phyloP scores from a whole-genome alignment of 1,140 invertebrate species.

The Cylas formicarius region DNA sequence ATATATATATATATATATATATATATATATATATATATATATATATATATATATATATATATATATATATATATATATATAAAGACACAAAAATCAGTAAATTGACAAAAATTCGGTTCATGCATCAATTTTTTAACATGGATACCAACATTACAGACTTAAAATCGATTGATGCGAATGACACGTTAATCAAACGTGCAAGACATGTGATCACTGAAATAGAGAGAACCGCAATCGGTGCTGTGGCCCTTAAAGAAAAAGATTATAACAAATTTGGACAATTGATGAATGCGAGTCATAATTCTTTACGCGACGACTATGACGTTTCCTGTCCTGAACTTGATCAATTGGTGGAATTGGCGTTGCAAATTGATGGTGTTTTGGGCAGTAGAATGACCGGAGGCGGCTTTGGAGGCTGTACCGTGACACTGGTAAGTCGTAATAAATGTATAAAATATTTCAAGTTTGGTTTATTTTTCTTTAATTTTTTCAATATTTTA shows the following conservation, averaged over 20 bases:
- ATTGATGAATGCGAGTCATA: constrained; percentile 81
- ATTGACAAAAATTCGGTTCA: too few species aligned
- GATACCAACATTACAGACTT: constrained; percentile 51
- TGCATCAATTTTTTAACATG: too few species aligned
- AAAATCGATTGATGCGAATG: constrained; percentile 47
- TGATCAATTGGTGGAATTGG: constrained; percentile 70
- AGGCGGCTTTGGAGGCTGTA: constrained; percentile 91
- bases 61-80: too few species aligned
- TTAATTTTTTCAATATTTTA: constrained; percentile 23
- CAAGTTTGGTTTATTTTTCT: constrained; percentile 4
- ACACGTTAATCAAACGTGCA: constrained; percentile 61
- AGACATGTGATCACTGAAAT: constrained; percentile 85
- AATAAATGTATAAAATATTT: constrained; percentile 6
- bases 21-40: too few species aligned
- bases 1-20: too few species aligned
- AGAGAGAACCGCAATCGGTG: constrained; percentile 62
- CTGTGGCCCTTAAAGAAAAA: constrained; percentile 57
- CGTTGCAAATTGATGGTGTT: constrained; percentile 64
- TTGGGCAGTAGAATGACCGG: constrained; percentile 88
- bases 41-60: too few species aligned
- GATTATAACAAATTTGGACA: constrained; percentile 68
- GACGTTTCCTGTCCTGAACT: constrained; percentile 85
- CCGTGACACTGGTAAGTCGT: constrained; percentile 66
- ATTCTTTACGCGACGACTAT: constrained; percentile 78
- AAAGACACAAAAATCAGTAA: too few species aligned